Evolutionary conservation across 1,140 invertebrate species (phyloP).

Genomic region (Oncopeltus fasciatus): DNA sequence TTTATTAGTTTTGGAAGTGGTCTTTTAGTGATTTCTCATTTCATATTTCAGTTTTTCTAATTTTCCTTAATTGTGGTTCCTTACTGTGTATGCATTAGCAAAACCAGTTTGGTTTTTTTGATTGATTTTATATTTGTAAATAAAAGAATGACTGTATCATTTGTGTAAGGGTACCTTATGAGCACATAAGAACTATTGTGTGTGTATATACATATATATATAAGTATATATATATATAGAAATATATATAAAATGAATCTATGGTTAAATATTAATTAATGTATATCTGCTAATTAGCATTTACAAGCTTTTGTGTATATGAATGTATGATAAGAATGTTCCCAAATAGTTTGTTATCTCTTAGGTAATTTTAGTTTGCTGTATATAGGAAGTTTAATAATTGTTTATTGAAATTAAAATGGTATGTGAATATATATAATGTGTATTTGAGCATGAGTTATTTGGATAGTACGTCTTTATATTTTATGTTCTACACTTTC

Average conservation of each 20-base stretch:
- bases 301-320: no score
- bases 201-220: constrained; percentile 4
- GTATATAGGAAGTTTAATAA: constrained; percentile 10
- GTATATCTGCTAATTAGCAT: no score
- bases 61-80: no score
- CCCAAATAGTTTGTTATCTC: no score
- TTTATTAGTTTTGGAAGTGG: background rate
- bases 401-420: background rate
- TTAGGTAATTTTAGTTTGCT: constrained; percentile 4
- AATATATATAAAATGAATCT: background rate
- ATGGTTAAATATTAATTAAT: no score
- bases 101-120: background rate
- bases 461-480: background rate
- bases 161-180: background rate
- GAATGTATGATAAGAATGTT: no score
- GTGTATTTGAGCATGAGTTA: background rate
- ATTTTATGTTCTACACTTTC: constrained; percentile 7
- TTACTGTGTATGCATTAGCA: constrained; percentile 3
- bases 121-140: background rate
- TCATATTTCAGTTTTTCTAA: no score
- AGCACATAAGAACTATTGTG: constrained; percentile 1
- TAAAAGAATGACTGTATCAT: background rate
- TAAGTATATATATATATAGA: background rate
- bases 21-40: constrained; percentile 11
- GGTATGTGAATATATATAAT: background rate